Base-by-base conservation (phyloP, 2,113 vertebrate genomes). In the Cynopterus brachyotis region DNA sequence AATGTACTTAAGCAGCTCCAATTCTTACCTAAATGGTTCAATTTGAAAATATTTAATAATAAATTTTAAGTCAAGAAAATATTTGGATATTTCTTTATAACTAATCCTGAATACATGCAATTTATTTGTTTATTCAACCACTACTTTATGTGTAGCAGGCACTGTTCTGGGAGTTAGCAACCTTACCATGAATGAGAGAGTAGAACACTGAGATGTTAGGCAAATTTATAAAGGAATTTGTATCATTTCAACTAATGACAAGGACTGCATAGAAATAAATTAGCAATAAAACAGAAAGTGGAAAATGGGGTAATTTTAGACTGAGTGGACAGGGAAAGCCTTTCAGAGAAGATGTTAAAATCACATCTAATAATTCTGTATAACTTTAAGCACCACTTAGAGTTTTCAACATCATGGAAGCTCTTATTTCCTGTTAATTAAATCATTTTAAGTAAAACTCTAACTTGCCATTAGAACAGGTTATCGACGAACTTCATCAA, bases 11-110 rank as follows among this genome's bases (percentile, higher is more conserved):
- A 60, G 19, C 66, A 91, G 28, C 76, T 79, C 26, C 9, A 81
- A 81, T 30, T 60, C 69, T 88, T 70, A 59, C 69, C 20, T 69
- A 92, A 80, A 66, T 81, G 6, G n/a, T 40, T 16, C 19, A 13
- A 17, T 85, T 73, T 93, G 86, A 66, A 75, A 70, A 90, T 6
- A 75, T 89, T 73, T 92, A n/a, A 37, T 76, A 57, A 93, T 67
- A 79, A 92, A 95, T 73, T 89, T 79, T 55, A 96, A 66, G 24
- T 91, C 78, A 82, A 67, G 40, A 59, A 91, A 93, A 86, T 86
- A 87, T 45, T 50, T 93, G 5, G 20, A n/a, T 81, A 13, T 82
- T 55, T 89, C 78, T 80, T 95, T 78, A 32, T 20, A 81, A 24
- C n/a, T 91, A 85, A 93, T 37, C 80, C 22, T 19, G 3, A 85